Conservation (phyloP, 2,888 invertebrate genomes). For the Machimus atricapillus region DNA sequence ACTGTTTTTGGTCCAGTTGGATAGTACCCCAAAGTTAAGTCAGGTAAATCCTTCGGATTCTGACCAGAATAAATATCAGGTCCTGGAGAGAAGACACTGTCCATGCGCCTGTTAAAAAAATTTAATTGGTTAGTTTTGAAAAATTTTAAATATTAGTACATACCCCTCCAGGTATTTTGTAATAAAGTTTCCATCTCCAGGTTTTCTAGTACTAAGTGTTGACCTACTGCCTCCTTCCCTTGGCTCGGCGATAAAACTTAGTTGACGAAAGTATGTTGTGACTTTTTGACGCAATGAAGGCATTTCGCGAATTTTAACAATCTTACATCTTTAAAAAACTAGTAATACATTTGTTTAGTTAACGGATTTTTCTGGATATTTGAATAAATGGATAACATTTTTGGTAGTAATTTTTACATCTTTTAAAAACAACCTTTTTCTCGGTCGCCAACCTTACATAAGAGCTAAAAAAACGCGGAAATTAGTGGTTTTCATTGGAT, state of each 20-base stretch:
- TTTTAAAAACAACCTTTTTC: too few relatives aligned
- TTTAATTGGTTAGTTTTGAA: neutral
- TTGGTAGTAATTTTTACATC: too few relatives aligned
- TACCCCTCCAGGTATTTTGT: constrained; percentile 76
- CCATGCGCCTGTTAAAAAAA: constrained; percentile 55
- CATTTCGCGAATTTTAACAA: constrained; percentile 61
- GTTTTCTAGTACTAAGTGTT: constrained; percentile 54
- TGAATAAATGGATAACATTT: too few relatives aligned
- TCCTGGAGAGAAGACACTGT: constrained; percentile 56
- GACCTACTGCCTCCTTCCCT: constrained; percentile 60
- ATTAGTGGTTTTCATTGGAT: neutral
- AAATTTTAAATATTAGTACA: constrained; percentile 49
- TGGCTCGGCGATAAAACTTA: constrained; percentile 72
- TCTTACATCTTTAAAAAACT: neutral
- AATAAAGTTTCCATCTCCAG: constrained; percentile 70
- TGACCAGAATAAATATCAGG: constrained; percentile 71
- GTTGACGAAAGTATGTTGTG: constrained; percentile 74
- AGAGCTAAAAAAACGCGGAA: neutral
- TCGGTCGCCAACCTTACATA: neutral
- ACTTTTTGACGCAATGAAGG: constrained; percentile 75
- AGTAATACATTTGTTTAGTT: neutral
- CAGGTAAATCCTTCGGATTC: constrained; percentile 76
- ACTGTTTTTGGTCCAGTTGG: constrained; percentile 66
- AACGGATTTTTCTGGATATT: too few relatives aligned
- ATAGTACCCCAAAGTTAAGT: constrained; percentile 65